Base-by-base conservation (phyloP, 1,140 invertebrate species). In the Samia ricini region DNA sequence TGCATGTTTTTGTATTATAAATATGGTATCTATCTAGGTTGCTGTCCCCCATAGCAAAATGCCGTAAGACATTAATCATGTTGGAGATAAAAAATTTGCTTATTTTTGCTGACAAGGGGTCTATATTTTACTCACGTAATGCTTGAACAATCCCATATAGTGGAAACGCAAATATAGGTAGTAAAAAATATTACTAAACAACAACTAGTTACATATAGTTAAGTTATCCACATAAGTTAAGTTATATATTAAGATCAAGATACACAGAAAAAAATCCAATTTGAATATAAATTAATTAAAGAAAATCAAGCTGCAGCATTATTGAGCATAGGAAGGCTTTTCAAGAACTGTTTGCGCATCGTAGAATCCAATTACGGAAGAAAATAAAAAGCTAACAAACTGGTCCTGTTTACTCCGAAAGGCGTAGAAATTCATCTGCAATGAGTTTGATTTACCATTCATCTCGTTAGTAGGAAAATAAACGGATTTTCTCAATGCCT, bases 321-420 rank as follows among this genome's bases (percentile, higher is more conserved):
- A 42, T 42, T 15, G 15, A 42, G n/a, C 33, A 29, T 52, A 21
- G n/a, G 22, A 52, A 12, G 50, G 52, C 52, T 24, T 24, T 24
- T 18, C 15, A 24, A 55, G 6, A 57, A 26, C 56, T 8, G 26
- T 19, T 56, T 57, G 33, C 58, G 66, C 66, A 63, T 64, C 61
- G 65, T 50, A 51, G 60, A 62, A 74, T 68, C 66, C 72, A 74
- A 74, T 74, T 74, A 74, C 69, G 22, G 61, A 62, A 58, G 63
- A 68, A 74, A 74, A 71, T 71, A 74, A 74, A 74, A 74, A 68
- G 69, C 68, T 66, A 74, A 71, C 72, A 74, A 56, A 59, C 61
- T 42, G 26, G 49, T 51, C 49, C 42, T 74, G 72, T 71, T 74
- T 69, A 60, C 71, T 59, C 23, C 58, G 64, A 61, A 12, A 58